Conservation (phyloP, 1,140 invertebrate genomes). For the Megalonaias nervosa region DNA sequence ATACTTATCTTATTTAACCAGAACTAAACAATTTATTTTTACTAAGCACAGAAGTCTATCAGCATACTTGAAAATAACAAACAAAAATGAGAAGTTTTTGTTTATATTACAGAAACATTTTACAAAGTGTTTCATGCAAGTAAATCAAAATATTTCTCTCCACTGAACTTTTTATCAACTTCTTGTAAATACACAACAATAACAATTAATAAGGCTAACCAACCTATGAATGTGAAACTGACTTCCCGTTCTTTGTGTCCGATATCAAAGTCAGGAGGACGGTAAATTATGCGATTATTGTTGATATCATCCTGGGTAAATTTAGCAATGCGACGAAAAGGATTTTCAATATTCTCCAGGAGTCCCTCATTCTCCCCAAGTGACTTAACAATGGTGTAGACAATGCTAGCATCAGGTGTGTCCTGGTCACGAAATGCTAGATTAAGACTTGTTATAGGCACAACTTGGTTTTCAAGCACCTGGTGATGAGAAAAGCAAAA, state of each 20-base stretch:
- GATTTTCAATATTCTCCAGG: constrained; percentile 54
- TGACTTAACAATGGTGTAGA: constrained; percentile 50
- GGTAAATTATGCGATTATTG: constrained; percentile 55
- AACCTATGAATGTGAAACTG: constrained; percentile 55
- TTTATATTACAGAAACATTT: no score
- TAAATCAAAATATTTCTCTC: no score
- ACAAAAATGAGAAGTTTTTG: no score
- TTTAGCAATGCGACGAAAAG: constrained; percentile 41
- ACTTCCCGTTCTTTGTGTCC: constrained; percentile 46
- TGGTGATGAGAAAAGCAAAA: constrained; percentile 24
- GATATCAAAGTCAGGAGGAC: constrained; percentile 54
- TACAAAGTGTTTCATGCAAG: no score
- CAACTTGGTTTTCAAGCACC: constrained; percentile 60
- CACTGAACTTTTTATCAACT: no score
- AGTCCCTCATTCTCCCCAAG: constrained; percentile 47
- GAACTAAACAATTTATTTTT: no score
- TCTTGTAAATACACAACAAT: no score
- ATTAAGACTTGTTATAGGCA: constrained; percentile 43
- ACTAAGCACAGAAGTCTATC: no score
- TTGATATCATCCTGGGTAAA: constrained; percentile 64
- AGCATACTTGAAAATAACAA: no score
- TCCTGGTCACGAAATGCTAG: constrained; percentile 42
- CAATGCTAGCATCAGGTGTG: constrained; percentile 35
- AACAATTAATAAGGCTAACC: background rate
- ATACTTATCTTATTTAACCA: no score